Evolutionary conservation across 2,888 invertebrate species (phyloP).

Genomic region (Anoncus sp.): DNA sequence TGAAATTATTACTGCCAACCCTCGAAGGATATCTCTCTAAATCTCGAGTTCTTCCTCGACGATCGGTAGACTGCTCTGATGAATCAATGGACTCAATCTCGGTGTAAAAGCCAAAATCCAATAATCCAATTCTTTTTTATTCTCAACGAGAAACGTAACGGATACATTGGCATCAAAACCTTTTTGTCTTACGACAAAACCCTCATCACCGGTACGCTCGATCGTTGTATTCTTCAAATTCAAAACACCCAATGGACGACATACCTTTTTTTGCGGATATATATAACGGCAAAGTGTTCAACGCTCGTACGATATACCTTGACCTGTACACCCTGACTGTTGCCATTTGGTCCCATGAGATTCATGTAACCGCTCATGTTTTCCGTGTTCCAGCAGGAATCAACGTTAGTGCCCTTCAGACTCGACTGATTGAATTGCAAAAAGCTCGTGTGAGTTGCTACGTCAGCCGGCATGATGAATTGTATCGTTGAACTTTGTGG

Average conservation of each 20-base stretch:
- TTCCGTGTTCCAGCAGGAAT: slow-evolving; percentile 85
- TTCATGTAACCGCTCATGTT: slow-evolving; percentile 87
- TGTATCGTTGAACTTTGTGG: background rate
- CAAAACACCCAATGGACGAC: slow-evolving; percentile 86
- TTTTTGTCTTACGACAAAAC: slow-evolving; percentile 86
- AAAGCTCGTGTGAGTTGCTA: slow-evolving; percentile 80
- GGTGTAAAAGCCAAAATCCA: slow-evolving; percentile 87
- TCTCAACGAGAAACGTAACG: slow-evolving; percentile 86
- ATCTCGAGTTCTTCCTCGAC: slow-evolving; percentile 86
- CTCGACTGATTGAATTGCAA: slow-evolving; percentile 77
- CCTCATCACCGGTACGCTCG: slow-evolving; percentile 84
- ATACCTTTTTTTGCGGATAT: slow-evolving; percentile 87
- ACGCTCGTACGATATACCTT: slow-evolving; percentile 87
- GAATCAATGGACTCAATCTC: slow-evolving; percentile 83
- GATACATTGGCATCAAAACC: slow-evolving; percentile 86
- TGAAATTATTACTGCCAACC: no score
- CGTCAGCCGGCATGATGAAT: slow-evolving; percentile 82
- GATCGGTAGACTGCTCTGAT: slow-evolving; percentile 86
- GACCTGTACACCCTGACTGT: slow-evolving; percentile 86
- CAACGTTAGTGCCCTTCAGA: slow-evolving; percentile 77
- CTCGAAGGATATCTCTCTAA: slow-evolving; percentile 64
- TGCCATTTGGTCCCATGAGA: slow-evolving; percentile 85
- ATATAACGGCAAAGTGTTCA: slow-evolving; percentile 88
- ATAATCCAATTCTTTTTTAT: slow-evolving; percentile 85
- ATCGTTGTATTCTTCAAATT: slow-evolving; percentile 87